phyloP scores from a whole-genome alignment of 2,888 invertebrate species.

The Apodemia mormo region DNA sequence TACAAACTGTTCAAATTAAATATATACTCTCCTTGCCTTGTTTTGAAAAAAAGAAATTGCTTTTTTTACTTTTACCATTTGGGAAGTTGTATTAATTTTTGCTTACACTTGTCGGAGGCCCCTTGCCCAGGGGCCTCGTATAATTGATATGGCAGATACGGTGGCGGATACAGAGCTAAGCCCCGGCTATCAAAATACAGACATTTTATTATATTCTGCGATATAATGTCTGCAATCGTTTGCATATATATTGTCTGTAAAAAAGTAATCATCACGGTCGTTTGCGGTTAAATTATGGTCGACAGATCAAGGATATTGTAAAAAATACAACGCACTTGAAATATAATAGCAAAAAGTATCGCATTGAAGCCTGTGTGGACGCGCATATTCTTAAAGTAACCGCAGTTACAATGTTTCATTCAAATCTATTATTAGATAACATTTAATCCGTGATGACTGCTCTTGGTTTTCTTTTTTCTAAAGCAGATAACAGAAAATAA shows the following conservation, averaged over 20 bases:
- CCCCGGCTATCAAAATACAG: neutral
- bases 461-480: neutral
- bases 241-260: neutral
- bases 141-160: too few relatives aligned
- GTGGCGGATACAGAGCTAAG: too few relatives aligned
- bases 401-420: neutral
- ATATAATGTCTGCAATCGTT: neutral
- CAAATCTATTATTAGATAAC: conserved; percentile 1
- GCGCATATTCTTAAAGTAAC: conserved; percentile 1
- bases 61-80: too few relatives aligned
- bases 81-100: too few relatives aligned
- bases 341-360: conserved; percentile 5
- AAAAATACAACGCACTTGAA: conserved; percentile 1
- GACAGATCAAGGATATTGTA: neutral
- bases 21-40: too few relatives aligned
- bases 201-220: neutral
- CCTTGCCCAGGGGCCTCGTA: too few relatives aligned
- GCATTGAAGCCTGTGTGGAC: neutral
- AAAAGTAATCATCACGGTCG: conserved; percentile 2
- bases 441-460: neutral
- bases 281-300: conserved; percentile 5
- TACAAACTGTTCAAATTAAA: too few relatives aligned
- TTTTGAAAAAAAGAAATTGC: too few relatives aligned
- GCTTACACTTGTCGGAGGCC: too few relatives aligned
- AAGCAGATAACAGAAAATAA: neutral